Conservation (phyloP, 1,140 invertebrate genomes). For the Caenorhabditis remanei region DNA sequence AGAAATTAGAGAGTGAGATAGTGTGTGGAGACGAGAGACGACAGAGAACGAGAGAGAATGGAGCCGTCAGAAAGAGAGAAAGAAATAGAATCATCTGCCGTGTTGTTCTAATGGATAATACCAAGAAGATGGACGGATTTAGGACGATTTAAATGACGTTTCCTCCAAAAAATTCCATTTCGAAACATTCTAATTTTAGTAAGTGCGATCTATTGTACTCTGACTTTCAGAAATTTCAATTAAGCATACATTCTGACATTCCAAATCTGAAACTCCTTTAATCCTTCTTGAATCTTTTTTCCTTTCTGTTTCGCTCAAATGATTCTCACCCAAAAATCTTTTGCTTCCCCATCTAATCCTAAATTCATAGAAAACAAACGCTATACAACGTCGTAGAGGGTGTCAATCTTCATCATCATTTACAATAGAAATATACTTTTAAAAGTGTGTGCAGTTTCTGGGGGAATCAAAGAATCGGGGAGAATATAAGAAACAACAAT, state of each 20-base stretch:
- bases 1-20: neutral
- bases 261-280: no score
- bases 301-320: no score
- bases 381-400: neutral
- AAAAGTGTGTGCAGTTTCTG: neutral
- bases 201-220: no score
- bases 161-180: no score
- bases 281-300: no score
- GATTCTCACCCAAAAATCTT: no score
- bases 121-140: neutral
- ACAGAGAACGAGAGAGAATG: neutral
- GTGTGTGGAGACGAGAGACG: neutral
- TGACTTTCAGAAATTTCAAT: no score
- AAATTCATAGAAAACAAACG: neutral
- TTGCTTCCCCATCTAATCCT: neutral
- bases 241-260: no score
- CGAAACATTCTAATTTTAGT: no score
- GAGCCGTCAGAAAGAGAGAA: neutral
- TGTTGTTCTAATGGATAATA: neutral
- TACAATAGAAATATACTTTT: neutral
- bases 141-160: neutral
- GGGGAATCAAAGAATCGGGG: neutral
- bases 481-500: neutral
- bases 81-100: neutral
- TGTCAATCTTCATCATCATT: conserved; percentile 6